Percentiles rank a stretch among this genome's conserved stretches.
phyloP scores from a whole-genome alignment of 2,797 vertebrate species.

The Sebastes goodei region DNA sequence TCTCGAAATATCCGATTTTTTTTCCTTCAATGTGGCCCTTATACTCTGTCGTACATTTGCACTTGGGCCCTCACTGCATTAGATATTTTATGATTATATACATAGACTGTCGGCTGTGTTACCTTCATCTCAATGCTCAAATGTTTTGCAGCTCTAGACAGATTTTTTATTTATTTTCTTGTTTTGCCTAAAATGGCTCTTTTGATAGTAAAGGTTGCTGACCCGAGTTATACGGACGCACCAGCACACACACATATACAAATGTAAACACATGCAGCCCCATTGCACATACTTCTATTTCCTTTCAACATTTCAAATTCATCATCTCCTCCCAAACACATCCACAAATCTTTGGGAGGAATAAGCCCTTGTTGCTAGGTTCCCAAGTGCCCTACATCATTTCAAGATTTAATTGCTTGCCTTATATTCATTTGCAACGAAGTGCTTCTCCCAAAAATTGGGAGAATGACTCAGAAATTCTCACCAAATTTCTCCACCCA shows the following conservation, averaged over 20 bases:
- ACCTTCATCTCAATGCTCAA: too few relatives aligned
- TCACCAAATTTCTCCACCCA: slow-evolving; percentile 5
- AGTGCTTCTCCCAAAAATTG: slow-evolving; percentile 8
- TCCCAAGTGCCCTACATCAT: slow-evolving; percentile 17
- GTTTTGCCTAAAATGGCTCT: too few relatives aligned
- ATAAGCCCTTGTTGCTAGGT: slow-evolving; percentile 25
- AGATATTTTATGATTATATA: too few relatives aligned
- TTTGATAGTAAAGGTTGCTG: too few relatives aligned
- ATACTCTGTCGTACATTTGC: too few relatives aligned
- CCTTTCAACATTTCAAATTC: slow-evolving; percentile 4
- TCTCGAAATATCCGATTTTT: too few relatives aligned
- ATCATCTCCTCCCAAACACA: background rate
- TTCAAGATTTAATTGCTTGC: slow-evolving; percentile 12
- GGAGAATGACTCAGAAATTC: background rate
- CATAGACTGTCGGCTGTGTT: too few relatives aligned
- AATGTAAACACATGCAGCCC: background rate
- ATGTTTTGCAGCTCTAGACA: too few relatives aligned
- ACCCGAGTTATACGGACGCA: background rate
- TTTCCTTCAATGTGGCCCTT: too few relatives aligned
- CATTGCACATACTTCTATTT: background rate
- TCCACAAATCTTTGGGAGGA: slow-evolving; percentile 10
- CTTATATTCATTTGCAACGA: slow-evolving; percentile 39
- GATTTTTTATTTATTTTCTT: too few relatives aligned
- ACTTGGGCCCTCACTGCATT: too few relatives aligned
- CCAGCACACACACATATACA: background rate